These are phyloP conservation scores for Lepidurus couesii DNA, from an alignment of 1,140 invertebrate species.

Conservation along the genomic window DNA sequence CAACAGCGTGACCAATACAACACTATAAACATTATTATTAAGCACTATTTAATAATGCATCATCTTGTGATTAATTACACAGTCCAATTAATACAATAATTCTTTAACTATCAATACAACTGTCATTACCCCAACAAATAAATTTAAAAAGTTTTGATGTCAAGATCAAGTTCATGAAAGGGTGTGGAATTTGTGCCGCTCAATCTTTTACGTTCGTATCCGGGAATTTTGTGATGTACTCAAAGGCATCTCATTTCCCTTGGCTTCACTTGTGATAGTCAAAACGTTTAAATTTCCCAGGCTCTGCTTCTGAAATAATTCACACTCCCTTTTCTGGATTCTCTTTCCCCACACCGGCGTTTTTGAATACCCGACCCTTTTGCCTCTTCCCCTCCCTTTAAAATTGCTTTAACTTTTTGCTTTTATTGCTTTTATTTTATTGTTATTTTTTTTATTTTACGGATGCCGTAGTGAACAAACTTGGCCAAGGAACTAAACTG, in stretches of 20 bases:
- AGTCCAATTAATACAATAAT: no score
- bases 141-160: no score
- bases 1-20: no score
- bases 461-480: neutral
- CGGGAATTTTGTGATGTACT: neutral
- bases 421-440: neutral
- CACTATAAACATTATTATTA: no score
- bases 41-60: no score
- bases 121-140: no score
- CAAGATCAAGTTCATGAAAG: neutral
- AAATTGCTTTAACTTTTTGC: neutral
- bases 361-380: neutral
- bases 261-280: neutral
- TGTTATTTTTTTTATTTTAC: neutral
- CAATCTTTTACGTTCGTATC: neutral
- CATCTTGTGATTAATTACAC: no score
- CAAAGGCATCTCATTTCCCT: neutral
- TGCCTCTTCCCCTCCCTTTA: neutral
- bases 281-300: constrained; percentile 20
- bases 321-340: constrained; percentile 7
- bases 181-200: neutral
- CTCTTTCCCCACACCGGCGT: neutral
- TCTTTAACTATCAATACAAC: no score
- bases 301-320: neutral
- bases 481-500: neutral